Conservation (phyloP, 2,888 invertebrate species). For the Ormyrus labotus region DNA sequence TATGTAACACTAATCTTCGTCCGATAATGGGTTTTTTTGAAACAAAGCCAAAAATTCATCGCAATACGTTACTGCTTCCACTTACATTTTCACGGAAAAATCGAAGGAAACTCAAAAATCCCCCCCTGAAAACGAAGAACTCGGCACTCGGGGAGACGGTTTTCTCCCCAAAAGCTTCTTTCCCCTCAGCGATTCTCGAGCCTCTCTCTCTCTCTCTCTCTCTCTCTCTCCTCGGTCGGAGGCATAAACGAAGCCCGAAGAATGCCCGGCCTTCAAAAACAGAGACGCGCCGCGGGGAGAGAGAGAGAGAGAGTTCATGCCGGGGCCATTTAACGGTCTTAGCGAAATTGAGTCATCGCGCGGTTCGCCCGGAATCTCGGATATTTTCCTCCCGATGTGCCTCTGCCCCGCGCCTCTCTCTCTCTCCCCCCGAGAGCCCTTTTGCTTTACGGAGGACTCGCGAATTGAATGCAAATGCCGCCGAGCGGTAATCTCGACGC, state of each 20-base stretch:
- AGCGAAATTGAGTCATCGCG: slow-evolving; percentile 76
- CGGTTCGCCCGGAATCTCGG: slow-evolving; percentile 75
- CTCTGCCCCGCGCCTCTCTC: slow-evolving; percentile 57
- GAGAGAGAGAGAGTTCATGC: slow-evolving; percentile 66
- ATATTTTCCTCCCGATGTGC: slow-evolving; percentile 77
- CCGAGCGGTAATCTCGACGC: slow-evolving; percentile 22
- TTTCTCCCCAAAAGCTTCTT: no score
- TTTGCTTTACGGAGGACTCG: slow-evolving; percentile 11
- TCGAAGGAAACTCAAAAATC: no score
- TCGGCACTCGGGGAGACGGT: no score
- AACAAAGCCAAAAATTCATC: no score
- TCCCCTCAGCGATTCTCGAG: neutral
- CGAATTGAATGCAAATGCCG: slow-evolving; percentile 54
- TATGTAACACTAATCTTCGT: no score
- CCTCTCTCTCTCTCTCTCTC: neutral
- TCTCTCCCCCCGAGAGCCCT: neutral
- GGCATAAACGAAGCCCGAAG: slow-evolving; percentile 59
- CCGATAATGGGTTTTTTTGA: no score
- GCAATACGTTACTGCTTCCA: no score
- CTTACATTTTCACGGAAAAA: no score
- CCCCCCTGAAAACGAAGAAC: no score
- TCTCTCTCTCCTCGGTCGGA: slow-evolving; percentile 26
- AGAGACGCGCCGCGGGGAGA: slow-evolving; percentile 62
- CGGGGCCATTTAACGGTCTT: slow-evolving; percentile 75
- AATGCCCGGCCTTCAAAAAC: slow-evolving; percentile 74